Conservation (phyloP, 2,113 vertebrate genomes). For the Colaptes auratus region DNA sequence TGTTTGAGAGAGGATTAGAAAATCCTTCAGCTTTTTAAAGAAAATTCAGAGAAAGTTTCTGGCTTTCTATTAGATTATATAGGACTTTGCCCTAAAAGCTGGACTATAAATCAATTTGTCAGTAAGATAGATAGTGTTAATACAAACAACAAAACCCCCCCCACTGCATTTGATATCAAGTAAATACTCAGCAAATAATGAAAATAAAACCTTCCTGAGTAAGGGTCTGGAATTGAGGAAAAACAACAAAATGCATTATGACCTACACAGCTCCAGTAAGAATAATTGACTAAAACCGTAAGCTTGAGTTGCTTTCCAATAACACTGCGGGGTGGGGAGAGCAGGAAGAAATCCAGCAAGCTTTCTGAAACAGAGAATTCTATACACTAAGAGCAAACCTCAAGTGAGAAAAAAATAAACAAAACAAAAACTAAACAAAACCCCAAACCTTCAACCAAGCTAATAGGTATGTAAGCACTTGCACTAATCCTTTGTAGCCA, state of each 20-base stretch:
- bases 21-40: neutral
- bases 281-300: neutral
- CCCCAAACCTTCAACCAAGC: neutral
- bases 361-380: neutral
- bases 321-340: neutral
- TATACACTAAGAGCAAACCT: neutral
- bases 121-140: neutral
- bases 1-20: neutral
- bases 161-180: neutral
- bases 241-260: neutral
- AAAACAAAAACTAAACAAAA: neutral
- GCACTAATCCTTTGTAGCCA: neutral
- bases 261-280: neutral
- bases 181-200: neutral
- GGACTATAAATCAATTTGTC: neutral
- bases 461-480: neutral
- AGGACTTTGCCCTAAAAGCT: neutral
- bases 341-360: accelerated
- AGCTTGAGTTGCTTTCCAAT: neutral
- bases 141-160: neutral
- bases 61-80: neutral
- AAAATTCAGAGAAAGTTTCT: neutral
- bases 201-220: neutral
- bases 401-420: neutral
- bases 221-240: neutral